Evolutionary conservation across 1,140 invertebrate genomes (phyloP).

Genomic region (Heliconius nattereri): DNA sequence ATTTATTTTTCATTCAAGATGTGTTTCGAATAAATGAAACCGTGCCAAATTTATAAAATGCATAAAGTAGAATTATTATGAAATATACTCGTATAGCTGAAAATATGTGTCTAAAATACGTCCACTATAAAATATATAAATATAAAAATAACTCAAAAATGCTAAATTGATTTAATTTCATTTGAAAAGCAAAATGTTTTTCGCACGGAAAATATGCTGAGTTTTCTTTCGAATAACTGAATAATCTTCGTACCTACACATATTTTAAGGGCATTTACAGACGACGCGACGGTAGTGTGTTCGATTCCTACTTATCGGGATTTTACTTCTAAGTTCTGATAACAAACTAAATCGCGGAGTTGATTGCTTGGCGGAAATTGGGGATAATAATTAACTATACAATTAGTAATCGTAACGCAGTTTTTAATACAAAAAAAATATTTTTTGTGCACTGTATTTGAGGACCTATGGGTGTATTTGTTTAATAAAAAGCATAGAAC

Average conservation of each 20-base stretch:
- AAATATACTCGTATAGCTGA: not conserved
- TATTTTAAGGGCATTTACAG: no score
- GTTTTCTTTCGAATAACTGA: no score
- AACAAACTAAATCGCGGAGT: not conserved
- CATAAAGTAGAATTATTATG: constrained; percentile 7
- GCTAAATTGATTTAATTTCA: not conserved
- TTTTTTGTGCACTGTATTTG: no score
- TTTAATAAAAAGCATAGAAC: no score
- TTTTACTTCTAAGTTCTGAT: not conserved
- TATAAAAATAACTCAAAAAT: not conserved
- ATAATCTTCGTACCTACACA: no score
- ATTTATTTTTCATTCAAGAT: not conserved
- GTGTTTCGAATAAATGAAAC: constrained; percentile 9
- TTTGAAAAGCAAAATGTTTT: no score
- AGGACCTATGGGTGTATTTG: no score
- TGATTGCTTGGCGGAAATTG: no score
- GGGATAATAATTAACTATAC: not conserved
- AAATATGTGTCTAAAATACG: not conserved
- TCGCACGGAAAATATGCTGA: no score
- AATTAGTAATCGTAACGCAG: not conserved
- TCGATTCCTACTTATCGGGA: no score
- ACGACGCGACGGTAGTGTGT: no score
- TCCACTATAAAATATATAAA: not conserved
- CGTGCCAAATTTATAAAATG: constrained; percentile 7
- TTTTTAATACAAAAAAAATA: not conserved